Evolutionary conservation across 2,113 vertebrate genomes (phyloP).

Genomic region (Tinamus guttatus): DNA sequence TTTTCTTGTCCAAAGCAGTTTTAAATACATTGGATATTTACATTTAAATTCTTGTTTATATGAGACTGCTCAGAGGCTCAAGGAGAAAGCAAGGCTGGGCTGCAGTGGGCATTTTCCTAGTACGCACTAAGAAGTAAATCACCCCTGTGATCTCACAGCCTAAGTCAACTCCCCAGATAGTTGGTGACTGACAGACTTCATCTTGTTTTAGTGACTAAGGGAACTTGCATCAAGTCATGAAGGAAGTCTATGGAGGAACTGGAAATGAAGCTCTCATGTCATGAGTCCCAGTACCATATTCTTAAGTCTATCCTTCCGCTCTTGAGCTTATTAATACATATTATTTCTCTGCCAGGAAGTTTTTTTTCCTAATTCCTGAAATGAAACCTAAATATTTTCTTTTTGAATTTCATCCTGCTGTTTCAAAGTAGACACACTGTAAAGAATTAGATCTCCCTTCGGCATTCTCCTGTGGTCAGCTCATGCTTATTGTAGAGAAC

Average conservation of each 20-base stretch:
- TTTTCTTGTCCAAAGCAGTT: background rate
- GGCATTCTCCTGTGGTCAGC: background rate
- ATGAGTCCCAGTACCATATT: background rate
- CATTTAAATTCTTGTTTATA: background rate
- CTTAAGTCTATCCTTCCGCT: background rate
- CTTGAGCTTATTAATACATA: background rate
- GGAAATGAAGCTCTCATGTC: background rate
- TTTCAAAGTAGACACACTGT: background rate
- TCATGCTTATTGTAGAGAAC: background rate
- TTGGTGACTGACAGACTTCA: background rate
- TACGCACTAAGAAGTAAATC: background rate
- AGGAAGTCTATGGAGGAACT: slow-evolving; percentile 5
- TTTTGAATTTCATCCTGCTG: background rate
- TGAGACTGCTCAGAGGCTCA: background rate
- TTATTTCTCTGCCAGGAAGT: background rate
- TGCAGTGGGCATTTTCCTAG: background rate
- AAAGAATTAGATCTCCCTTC: background rate
- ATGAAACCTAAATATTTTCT: background rate
- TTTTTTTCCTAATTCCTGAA: background rate
- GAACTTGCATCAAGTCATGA: background rate
- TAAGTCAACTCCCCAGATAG: background rate
- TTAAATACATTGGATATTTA: background rate
- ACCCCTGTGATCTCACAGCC: background rate
- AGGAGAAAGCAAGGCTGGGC: background rate
- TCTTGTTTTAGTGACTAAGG: background rate